Evolutionary conservation across 35 echinoderm and acorn worm genomes (phyloP), one percentile per base, ranked within the genome.

Genomic region (Hemicentrotus pulcherrimus): DNA sequence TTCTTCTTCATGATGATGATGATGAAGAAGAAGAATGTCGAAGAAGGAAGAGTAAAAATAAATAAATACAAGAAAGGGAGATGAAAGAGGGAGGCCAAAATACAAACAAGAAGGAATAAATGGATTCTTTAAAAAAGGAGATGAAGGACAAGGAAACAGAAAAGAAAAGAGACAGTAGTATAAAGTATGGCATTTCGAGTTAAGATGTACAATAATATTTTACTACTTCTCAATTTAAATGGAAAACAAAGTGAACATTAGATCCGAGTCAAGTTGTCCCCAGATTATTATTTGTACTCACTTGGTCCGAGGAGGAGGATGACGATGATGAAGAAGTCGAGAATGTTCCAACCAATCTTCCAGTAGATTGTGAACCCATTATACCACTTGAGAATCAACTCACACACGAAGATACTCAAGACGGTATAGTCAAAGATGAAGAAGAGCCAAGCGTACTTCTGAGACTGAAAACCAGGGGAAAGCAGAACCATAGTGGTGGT

Each of bases 281-380:
- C 48, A 47, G 41, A 46, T 91, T 45, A 9, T 22, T 28, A 28
- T n/a, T 24, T 78, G 5, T 19, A 95, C 98, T 97, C 95, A 98
- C 98, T 96, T 97, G 98, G 98, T 47, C 98, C 98, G 46, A 99
- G 97, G 8, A 99, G 61, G 48, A 99, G 94, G 8, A 96, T 97
- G n/a, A 98, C 85, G 91, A 99, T 97, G 95, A 99, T 98, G 97
- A 99, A 97, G 92, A 99, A 99, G 11, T 99, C 98, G 31, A 99
- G 94, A 13, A 98, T 94, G 50, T 99, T 99, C 98, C 98, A 99
- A 33, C 98, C 97, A 24, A 99, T 95, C 70, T 96, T 94, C 98
- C 98, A 99, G 95, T 98, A 99, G 86, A 99, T 99, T 65, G 97
- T 97, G 97, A 99, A 99, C 12, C 97, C 97, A 78, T 97, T 98